These are phyloP conservation scores for Seriola dumerili DNA, from an alignment of 2,113 vertebrate species.

Conservation along the genomic window DNA sequence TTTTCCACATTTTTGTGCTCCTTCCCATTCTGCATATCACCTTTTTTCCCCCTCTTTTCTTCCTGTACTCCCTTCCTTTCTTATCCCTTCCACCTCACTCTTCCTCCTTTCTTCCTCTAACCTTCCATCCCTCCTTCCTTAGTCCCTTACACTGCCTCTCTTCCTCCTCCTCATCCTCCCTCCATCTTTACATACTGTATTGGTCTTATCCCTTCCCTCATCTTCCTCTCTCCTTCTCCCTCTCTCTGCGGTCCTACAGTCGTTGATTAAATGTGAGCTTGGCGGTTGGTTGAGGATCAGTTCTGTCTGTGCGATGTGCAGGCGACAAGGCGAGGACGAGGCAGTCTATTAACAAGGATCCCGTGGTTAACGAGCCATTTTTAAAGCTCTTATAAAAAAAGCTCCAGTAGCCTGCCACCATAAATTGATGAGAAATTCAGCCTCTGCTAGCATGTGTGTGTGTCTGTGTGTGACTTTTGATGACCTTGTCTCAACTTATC, in stretches of 20 bases:
- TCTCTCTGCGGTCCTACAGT: constrained; percentile 24
- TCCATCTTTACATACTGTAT: not conserved
- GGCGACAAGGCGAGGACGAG: constrained; percentile 41
- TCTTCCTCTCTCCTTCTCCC: not conserved
- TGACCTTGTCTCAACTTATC: constrained; percentile 58
- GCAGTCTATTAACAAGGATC: constrained; percentile 67
- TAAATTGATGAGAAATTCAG: constrained; percentile 18
- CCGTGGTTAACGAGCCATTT: constrained; percentile 54
- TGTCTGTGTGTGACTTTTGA: constrained; percentile 33
- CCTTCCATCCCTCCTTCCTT: not conserved
- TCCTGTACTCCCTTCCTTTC: too few species aligned
- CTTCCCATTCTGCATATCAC: not conserved
- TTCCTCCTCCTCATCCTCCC: not conserved
- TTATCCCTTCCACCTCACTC: not conserved
- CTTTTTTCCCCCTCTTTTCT: not conserved
- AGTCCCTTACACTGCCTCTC: not conserved
- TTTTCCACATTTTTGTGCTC: not conserved
- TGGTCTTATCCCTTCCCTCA: not conserved
- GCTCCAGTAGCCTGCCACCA: constrained; percentile 29
- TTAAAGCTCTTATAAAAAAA: constrained; percentile 56
- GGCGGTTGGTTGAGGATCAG: constrained; percentile 39
- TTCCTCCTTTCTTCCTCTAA: not conserved
- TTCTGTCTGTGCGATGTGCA: constrained; percentile 45
- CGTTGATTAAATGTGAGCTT: constrained; percentile 59
- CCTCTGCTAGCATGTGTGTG: not conserved